Base-by-base conservation (phyloP, 2,888 invertebrate species). In the Thecophora atra region DNA sequence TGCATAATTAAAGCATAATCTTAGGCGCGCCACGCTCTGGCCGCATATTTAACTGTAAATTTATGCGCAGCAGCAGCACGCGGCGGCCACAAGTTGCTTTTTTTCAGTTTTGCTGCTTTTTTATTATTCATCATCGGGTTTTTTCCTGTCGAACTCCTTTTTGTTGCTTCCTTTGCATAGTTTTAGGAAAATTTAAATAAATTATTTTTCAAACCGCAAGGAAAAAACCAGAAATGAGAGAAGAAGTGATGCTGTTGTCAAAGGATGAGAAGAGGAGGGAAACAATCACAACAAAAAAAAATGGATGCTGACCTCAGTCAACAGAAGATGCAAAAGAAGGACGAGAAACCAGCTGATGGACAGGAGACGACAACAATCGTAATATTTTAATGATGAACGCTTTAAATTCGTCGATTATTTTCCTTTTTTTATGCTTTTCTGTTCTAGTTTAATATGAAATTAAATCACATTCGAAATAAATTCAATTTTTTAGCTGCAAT, bases 131-230 rank as follows among this genome's bases (percentile, higher is more conserved):
- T 44, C 44, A 44, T 44, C 44, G 13, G 7, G 47, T 47, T 47
- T 13, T 47, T 47, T 13, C n/a, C n/a, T 47, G 30, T 8, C 4
- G 30, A 30, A 8, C 30, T 8, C 47, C n/a, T 47, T 47, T 6
- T 47, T 47, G 47, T 47, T 47, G 13, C 15, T 60, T 30, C n/a
- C 26, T 44, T 26, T 64, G 63, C 44, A 21, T 64, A 44, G 24
- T 67, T 66, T 30, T 67, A 21, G 24, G 51, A 52, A 63, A 70
- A 70, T 63, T 70, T 70, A 70, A 63, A 63, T 70, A 52, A 70
- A 70, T 70, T 63, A 63, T 30, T 42, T n/a, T 30, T 51, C 52
- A 70, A 70, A 70, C 63, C 62, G 13, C 30, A 30, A 44, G 2
- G 42, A 37, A 15, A 24, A 24, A 8, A 58, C 26, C 26, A 58